Evolutionary conservation across 2,113 vertebrate species (phyloP).

Genomic region (Zosterops hypoxanthus): DNA sequence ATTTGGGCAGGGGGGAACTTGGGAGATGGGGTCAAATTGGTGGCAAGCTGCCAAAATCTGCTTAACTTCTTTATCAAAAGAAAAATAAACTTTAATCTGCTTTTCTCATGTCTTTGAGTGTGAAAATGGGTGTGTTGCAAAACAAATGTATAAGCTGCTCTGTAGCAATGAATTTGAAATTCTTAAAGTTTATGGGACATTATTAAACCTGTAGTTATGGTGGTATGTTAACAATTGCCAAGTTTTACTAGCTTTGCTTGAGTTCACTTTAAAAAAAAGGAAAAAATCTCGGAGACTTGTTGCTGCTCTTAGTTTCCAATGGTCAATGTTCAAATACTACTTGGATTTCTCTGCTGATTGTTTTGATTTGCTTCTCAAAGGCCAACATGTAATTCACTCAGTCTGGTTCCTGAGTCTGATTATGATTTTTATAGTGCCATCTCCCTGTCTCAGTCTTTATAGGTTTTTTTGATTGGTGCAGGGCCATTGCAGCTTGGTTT

Average conservation of each 20-base stretch:
- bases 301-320: slow-evolving; percentile 18
- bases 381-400: slow-evolving; percentile 7
- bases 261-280: not conserved
- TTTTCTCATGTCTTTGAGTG: slow-evolving; percentile 57
- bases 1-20: not conserved
- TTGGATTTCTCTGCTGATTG: slow-evolving; percentile 30
- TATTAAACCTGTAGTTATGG: slow-evolving; percentile 29
- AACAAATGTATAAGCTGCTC: not conserved
- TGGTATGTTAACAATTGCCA: slow-evolving; percentile 31
- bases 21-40: slow-evolving; percentile 12
- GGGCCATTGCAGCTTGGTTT: not conserved
- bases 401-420: not conserved
- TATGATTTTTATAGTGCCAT: not conserved
- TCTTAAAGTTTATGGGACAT: not conserved
- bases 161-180: not conserved
- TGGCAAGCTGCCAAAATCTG: slow-evolving; percentile 52
- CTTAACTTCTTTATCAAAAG: slow-evolving; percentile 57
- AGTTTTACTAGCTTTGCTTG: slow-evolving; percentile 40
- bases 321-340: not conserved
- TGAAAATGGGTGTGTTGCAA: slow-evolving; percentile 45
- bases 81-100: slow-evolving; percentile 55
- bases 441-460: not conserved
- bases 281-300: not conserved
- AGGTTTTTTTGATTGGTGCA: not conserved
- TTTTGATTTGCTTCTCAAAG: slow-evolving; percentile 30